Conservation (phyloP, 2,888 invertebrate species). For the Barypeithes pellucidus region DNA sequence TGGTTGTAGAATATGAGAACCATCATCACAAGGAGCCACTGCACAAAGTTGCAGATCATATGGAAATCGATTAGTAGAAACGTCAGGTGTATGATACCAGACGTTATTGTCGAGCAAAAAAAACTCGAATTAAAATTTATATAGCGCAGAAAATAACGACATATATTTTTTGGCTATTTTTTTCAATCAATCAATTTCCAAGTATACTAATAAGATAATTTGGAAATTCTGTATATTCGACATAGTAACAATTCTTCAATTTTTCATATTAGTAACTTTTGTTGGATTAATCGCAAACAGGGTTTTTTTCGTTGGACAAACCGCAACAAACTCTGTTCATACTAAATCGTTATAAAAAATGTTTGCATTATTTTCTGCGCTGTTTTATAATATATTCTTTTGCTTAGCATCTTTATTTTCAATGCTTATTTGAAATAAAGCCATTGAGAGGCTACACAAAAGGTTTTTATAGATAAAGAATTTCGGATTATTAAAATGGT, state of each 20-base stretch:
- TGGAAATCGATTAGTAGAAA: conserved; percentile 26
- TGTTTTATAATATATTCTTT: not conserved
- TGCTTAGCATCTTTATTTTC: not conserved
- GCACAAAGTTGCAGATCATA: conserved; percentile 27
- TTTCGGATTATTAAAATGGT: not conserved
- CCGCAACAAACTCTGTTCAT: too few species aligned
- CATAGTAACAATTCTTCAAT: too few species aligned
- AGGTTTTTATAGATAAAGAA: not conserved
- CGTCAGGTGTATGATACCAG: not conserved
- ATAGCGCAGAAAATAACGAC: not conserved
- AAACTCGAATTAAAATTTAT: not conserved
- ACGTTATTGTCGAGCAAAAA: not conserved
- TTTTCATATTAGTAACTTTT: too few species aligned
- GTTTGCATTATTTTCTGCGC: conserved; percentile 9
- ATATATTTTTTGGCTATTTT: too few species aligned
- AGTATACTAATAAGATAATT: too few species aligned
- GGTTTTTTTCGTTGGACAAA: too few species aligned
- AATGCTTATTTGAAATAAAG: conserved; percentile 4
- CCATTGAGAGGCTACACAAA: conserved; percentile 14
- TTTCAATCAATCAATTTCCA: too few species aligned
- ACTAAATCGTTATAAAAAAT: too few species aligned
- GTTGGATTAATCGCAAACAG: not conserved
- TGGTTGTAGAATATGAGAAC: conserved; percentile 73
- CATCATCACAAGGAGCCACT: conserved; percentile 52
- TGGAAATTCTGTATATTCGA: too few species aligned